Conservation (phyloP, 2,797 vertebrate species). For the Gymnocypris eckloni region DNA sequence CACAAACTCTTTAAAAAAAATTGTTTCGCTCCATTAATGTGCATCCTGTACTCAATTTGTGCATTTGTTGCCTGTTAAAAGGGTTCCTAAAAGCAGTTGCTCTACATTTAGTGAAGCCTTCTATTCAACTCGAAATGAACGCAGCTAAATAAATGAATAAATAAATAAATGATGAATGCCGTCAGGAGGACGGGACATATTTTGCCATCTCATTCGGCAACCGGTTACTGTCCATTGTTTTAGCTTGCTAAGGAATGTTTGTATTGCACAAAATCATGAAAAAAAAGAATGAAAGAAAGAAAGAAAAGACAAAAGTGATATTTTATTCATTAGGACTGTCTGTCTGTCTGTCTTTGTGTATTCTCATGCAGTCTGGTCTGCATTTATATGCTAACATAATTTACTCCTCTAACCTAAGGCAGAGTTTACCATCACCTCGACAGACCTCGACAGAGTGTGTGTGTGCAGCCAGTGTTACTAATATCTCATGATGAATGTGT, state of each 20-base stretch:
- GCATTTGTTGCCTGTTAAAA: constrained; percentile 53
- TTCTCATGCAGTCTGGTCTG: constrained; percentile 40
- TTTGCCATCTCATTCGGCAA: constrained; percentile 39
- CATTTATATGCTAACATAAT: constrained; percentile 54
- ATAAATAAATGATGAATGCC: constrained; percentile 50
- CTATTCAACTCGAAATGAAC: constrained; percentile 47
- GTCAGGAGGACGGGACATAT: constrained; percentile 44
- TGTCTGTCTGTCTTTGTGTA: constrained; percentile 48
- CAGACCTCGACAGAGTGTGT: constrained; percentile 39
- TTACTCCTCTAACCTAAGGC: constrained; percentile 57
- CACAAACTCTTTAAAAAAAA: background rate
- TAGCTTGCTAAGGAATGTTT: constrained; percentile 50
- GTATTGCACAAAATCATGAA: constrained; percentile 21
- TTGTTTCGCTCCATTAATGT: constrained; percentile 25
- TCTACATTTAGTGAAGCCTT: constrained; percentile 46
- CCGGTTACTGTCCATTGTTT: constrained; percentile 46
- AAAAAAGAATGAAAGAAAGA: background rate
- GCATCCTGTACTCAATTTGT: constrained; percentile 42
- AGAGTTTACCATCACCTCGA: constrained; percentile 52
- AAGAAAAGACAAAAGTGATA: constrained; percentile 45
- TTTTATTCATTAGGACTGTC: constrained; percentile 54
- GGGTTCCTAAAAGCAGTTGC: constrained; percentile 49
- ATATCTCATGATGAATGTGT: constrained; percentile 34
- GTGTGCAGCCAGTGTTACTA: constrained; percentile 47
- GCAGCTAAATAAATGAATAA: constrained; percentile 41